A percentile compares a stretch with the other conserved stretches of the same genome.
phyloP scores from a whole-genome alignment of 2,113 vertebrate species.

The Balaeniceps rex region DNA sequence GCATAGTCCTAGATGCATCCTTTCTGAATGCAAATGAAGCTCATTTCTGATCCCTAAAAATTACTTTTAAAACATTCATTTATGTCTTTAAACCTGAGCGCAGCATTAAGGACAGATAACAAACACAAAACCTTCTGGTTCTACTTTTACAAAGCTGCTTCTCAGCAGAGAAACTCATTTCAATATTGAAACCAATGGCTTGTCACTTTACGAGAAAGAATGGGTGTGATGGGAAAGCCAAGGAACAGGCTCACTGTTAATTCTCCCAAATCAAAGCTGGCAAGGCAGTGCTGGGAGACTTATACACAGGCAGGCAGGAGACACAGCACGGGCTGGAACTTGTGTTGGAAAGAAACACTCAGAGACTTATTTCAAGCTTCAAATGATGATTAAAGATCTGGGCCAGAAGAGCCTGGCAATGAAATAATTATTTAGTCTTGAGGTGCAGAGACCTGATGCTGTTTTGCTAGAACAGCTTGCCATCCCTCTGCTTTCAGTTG shows the following conservation, averaged over 20 bases:
- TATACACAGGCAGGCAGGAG: neutral
- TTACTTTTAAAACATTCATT: neutral
- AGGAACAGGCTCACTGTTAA: neutral
- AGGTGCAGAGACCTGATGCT: neutral
- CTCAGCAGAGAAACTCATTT: neutral
- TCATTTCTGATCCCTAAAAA: neutral
- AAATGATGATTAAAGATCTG: neutral
- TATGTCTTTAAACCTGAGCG: neutral
- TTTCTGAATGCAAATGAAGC: neutral
- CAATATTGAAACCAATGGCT: neutral
- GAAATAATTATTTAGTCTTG: neutral
- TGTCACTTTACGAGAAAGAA: neutral
- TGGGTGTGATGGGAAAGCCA: neutral
- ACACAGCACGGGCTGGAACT: neutral
- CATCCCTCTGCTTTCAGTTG: neutral
- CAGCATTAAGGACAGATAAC: neutral
- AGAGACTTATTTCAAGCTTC: neutral
- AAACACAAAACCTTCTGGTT: neutral
- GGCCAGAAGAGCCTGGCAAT: neutral
- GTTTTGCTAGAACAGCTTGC: neutral
- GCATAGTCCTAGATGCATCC: accelerated
- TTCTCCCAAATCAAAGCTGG: neutral
- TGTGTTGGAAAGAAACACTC: neutral
- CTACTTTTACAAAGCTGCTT: neutral
- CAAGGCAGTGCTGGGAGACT: neutral